Base-by-base conservation (phyloP, 92 coral and sea anemone species). In the Epizoanthus illoricatus region DNA sequence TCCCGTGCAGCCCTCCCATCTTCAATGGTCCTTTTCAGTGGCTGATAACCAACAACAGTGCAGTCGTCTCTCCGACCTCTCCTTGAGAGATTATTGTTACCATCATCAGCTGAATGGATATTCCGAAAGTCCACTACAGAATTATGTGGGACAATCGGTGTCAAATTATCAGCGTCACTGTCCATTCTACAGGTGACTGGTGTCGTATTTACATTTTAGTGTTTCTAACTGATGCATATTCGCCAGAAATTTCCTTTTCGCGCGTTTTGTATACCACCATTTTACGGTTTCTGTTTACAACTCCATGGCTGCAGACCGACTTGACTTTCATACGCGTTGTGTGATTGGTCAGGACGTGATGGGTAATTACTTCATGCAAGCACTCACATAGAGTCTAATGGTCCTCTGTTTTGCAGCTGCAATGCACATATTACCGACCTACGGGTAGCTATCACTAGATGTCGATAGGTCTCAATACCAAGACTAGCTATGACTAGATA, bases 81-180 rank as follows among this genome's bases (percentile, higher is more conserved):
- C 33, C 69, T 72, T n/a, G 81, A 58, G 74, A 85, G 54, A 63
- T 73, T 86, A 39, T 62, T 63, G 59, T 70, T 84, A 65, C 84
- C 81, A 15, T 90, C 86, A 13, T 90, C 85, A 74, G 90, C 86
- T 74, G 87, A 21, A 62, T 56, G 59, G 71, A 69, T 71, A 78
- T 78, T 78, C 16, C 71, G 82, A 78, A 78, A 78, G 56, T 78
- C 82, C 45, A 78, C 82, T 72, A 86, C 88, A 41, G 97, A 93
- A 84, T 93, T 93, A 79, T 93, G 94, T 18, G 97, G 97, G 7
- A 93, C 97, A 65, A 93, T 20, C 5, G 97, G 97, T 68, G 87
- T 93, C 23, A 89, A 40, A 60, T 93, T 94, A 42, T 93, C 94
- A 39, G 87, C 80, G 69, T 93, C 94, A 76, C 89, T 65, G 49